Evolutionary conservation across 1,140 invertebrate species (phyloP).

Genomic region (Caenorhabditis latens): DNA sequence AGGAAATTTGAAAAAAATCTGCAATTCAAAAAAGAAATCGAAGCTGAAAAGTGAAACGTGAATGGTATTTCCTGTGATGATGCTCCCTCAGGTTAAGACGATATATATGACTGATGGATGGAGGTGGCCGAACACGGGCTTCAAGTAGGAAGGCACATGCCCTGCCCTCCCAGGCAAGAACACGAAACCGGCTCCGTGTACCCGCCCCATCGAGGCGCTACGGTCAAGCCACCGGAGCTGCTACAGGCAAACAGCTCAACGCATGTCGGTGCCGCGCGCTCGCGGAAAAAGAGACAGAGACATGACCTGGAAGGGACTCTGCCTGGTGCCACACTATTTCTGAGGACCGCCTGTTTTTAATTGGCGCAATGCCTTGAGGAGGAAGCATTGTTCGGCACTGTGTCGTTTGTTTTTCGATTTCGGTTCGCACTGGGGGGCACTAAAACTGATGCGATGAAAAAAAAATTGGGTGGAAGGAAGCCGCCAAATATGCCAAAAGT

Average conservation of each 20-base stretch:
- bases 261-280: constrained; percentile 25
- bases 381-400: constrained; percentile 48
- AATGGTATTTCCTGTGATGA: neutral
- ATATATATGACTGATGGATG: constrained; percentile 41
- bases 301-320: constrained; percentile 16
- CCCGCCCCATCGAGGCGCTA: constrained; percentile 21
- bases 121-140: constrained; percentile 42
- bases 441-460: neutral
- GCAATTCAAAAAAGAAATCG: neutral
- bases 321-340: constrained; percentile 51
- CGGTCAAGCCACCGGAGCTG: constrained; percentile 52
- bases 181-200: constrained; percentile 55
- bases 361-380: constrained; percentile 45
- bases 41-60: neutral
- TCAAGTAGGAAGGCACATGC: constrained; percentile 55
- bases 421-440: constrained; percentile 34
- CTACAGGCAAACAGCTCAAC: constrained; percentile 49
- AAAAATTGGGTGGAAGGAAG: neutral
- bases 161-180: constrained; percentile 46
- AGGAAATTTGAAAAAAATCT: neutral
- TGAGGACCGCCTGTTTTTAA: constrained; percentile 39
- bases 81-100: neutral
- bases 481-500: constrained; percentile 35
- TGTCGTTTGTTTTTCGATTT: constrained; percentile 55
- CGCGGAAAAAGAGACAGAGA: neutral